Base-by-base conservation (phyloP, 1,140 invertebrate species). In the Drosophila chauvacae region DNA sequence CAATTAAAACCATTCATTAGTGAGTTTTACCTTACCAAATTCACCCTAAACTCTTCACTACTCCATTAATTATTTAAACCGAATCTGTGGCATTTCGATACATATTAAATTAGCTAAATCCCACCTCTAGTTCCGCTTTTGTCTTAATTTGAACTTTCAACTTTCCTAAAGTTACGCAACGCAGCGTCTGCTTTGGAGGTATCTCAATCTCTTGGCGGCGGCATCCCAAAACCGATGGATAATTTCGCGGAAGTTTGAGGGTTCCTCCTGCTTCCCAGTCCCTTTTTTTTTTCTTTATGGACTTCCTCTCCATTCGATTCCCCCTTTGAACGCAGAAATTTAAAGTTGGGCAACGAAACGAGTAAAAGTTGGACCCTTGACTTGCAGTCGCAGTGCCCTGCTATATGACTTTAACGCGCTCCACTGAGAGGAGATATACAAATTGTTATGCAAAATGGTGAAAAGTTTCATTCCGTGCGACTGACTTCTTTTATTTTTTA, bases 401-500 rank as follows among this genome's bases (percentile, higher is more conserved):
- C 41, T 47, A 37, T 42, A 85, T 88, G 80, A 74, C 80, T 81
- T 90, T 90, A 90, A 90, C 86, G 85, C 85, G 85, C 81, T 90
- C 85, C 86, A 85, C 85, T 90, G 85, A 90, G 84, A 90, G 90
- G 74, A 90, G 84, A 85, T 75, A 90, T 90, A 90, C 85, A 90
- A 90, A 90, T 90, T 90, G 85, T 90, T 90, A 90, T 90, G 85
- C 85, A 90, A 90, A 90, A 90, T 90, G 81, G 85, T 90, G 86
- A 90, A 90, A 90, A 90, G 85, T 90, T 90, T 90, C 85, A 84
- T 88, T 88, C 81, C 83, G 72, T 79, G 51, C 69, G 75, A 53
- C 58, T 77, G 65, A 72, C 57, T 82, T 59, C n/a, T 44, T 71
- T 62, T 44, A n/a, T n/a, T 62, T 47, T 50, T 58, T 55, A 20